A percentile compares a stretch with the other conserved stretches of the same genome.
Conservation (phyloP, 23 tunicate species). For the Diplosoma virens region DNA sequence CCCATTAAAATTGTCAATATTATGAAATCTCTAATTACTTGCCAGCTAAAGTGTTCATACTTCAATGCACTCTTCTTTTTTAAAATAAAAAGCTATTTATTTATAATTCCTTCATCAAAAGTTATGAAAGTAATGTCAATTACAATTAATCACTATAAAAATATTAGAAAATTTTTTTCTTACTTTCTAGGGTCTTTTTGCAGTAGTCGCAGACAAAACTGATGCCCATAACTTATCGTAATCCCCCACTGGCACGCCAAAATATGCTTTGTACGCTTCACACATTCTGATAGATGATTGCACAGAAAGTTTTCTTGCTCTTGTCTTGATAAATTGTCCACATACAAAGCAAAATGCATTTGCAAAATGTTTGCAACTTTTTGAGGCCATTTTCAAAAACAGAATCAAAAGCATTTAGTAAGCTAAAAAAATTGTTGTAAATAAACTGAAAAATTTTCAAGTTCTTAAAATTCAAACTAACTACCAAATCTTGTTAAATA, state of each 20-base stretch:
- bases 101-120: no score
- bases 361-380: slow-evolving; percentile 31
- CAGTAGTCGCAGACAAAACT: slow-evolving; percentile 29
- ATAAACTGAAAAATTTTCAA: slow-evolving; percentile 1
- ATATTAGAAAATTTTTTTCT: neutral
- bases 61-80: neutral
- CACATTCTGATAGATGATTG: slow-evolving; percentile 23
- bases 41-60: slow-evolving; percentile 1
- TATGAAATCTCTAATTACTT: neutral
- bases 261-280: slow-evolving; percentile 33
- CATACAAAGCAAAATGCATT: slow-evolving; percentile 19
- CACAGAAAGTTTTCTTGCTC: slow-evolving; percentile 28
- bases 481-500: slow-evolving; percentile 10
- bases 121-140: neutral
- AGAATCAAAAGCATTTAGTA: slow-evolving; percentile 1
- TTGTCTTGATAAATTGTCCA: slow-evolving; percentile 37
- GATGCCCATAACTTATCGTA: slow-evolving; percentile 26
- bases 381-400: slow-evolving; percentile 25
- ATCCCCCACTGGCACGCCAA: slow-evolving; percentile 31
- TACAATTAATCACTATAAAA: neutral
- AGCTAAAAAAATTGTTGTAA: slow-evolving; percentile 18
- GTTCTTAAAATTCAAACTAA: slow-evolving; percentile 1
- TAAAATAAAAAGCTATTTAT: slow-evolving; percentile 9
- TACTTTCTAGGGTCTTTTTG: slow-evolving; percentile 27
- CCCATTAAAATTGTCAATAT: neutral